A percentile compares a stretch with the other conserved stretches of the same genome.
phyloP scores from a whole-genome alignment of 1,140 invertebrate species.

The Colletes latitarsis region DNA sequence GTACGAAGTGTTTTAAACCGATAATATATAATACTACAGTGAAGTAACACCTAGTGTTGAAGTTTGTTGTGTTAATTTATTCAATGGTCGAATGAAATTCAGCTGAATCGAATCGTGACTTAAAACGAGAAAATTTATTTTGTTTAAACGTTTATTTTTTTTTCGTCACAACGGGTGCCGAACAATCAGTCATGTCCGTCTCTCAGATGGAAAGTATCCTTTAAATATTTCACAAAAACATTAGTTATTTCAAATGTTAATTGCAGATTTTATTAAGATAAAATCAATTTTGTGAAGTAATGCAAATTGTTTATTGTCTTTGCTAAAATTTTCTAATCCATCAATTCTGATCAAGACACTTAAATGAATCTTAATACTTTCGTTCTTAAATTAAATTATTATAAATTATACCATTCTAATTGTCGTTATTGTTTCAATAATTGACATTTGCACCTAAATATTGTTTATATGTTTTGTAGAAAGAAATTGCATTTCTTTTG shows the following conservation, averaged over 20 bases:
- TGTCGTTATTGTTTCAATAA: no score
- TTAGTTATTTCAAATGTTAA: neutral
- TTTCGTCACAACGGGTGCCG: slow-evolving; percentile 87
- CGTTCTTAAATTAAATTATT: neutral
- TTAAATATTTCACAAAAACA: slow-evolving; percentile 64
- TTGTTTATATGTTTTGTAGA: neutral
- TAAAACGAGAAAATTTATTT: neutral
- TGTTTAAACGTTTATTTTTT: slow-evolving; percentile 60
- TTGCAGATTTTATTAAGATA: neutral
- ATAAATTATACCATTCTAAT: neutral
- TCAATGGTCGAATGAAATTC: slow-evolving; percentile 6
- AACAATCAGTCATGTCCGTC: slow-evolving; percentile 87
- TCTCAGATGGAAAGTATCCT: slow-evolving; percentile 94
- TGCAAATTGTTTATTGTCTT: neutral
- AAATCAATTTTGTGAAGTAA: neutral
- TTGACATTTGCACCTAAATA: neutral
- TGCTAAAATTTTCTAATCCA: no score
- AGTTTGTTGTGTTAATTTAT: slow-evolving; percentile 8
- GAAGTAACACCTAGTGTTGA: neutral
- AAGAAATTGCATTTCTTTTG: no score
- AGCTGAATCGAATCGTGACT: neutral
- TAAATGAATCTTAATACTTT: neutral
- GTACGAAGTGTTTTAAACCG: neutral
- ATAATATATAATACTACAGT: neutral
- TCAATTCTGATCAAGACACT: no score